These are phyloP conservation scores for Phyllostomus discolor DNA, from an alignment of 2,113 vertebrate genomes.

Conservation along the genomic window DNA sequence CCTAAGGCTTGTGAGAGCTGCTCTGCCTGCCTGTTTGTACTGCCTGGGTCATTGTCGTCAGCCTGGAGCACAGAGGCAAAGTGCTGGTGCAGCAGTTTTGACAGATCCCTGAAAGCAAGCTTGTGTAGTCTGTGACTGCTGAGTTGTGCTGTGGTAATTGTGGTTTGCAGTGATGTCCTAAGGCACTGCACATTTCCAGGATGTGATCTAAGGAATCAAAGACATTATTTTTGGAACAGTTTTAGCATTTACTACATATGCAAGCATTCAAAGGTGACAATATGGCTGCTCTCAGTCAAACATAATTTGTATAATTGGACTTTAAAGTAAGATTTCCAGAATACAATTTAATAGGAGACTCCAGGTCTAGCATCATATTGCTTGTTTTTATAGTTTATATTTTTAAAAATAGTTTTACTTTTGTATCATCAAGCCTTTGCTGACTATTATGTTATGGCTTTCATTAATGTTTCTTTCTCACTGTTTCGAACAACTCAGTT, in stretches of 20 bases:
- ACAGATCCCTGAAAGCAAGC: slow-evolving; percentile 4
- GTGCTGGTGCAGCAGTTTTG: slow-evolving; percentile 6
- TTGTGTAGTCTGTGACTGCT: background rate
- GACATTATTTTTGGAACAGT: background rate
- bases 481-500: background rate
- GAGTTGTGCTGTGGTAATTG: background rate
- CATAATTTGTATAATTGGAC: slow-evolving; percentile 12
- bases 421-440: background rate
- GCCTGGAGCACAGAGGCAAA: background rate
- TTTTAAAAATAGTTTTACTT: slow-evolving; percentile 1
- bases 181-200: background rate
- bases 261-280: background rate
- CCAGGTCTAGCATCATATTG: background rate
- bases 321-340: slow-evolving; percentile 16
- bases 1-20: background rate
- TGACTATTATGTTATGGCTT: background rate
- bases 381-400: background rate
- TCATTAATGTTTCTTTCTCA: background rate
- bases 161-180: background rate
- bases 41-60: background rate
- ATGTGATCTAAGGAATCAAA: background rate
- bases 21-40: background rate
- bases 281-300: background rate
- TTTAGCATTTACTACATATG: background rate
- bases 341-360: background rate